Evolutionary conservation across 2,888 invertebrate genomes (phyloP).

Genomic region (Trichopria drosophilae): DNA sequence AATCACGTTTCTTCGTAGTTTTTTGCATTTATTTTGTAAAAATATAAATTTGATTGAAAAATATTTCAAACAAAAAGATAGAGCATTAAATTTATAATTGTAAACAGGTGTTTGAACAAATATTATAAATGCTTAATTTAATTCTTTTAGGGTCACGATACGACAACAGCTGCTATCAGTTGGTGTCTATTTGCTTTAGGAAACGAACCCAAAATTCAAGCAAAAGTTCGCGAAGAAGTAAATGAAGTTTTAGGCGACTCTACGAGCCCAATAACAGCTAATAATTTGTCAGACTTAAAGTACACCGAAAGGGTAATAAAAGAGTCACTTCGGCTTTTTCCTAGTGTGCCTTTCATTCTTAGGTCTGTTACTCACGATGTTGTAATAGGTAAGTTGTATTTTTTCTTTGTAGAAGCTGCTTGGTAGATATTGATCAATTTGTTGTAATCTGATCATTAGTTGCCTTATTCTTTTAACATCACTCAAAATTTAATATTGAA

Average conservation of each 20-base stretch:
- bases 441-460: no score
- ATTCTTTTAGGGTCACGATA: slow-evolving; percentile 62
- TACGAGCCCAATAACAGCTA: slow-evolving; percentile 44
- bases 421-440: no score
- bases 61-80: no score
- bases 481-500: no score
- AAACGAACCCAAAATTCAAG: slow-evolving; percentile 59
- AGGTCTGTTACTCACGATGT: slow-evolving; percentile 59
- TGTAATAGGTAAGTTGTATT: slow-evolving; percentile 49
- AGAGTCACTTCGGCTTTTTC: slow-evolving; percentile 63
- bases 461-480: no score
- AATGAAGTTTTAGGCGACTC: slow-evolving; percentile 51
- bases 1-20: no score
- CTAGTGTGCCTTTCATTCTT: slow-evolving; percentile 62
- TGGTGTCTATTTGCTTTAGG: slow-evolving; percentile 62
- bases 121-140: slow-evolving; percentile 2
- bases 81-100: no score
- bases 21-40: no score
- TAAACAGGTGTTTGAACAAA: no score
- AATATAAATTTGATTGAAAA: no score
- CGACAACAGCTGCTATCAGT: slow-evolving; percentile 61
- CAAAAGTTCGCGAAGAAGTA: slow-evolving; percentile 58
- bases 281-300: slow-evolving; percentile 56
- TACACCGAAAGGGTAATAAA: slow-evolving; percentile 65
- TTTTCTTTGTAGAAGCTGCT: background rate